These are phyloP conservation scores for Hypothenemus hampei DNA, from an alignment of 1,140 invertebrate genomes.

Conservation along the genomic window DNA sequence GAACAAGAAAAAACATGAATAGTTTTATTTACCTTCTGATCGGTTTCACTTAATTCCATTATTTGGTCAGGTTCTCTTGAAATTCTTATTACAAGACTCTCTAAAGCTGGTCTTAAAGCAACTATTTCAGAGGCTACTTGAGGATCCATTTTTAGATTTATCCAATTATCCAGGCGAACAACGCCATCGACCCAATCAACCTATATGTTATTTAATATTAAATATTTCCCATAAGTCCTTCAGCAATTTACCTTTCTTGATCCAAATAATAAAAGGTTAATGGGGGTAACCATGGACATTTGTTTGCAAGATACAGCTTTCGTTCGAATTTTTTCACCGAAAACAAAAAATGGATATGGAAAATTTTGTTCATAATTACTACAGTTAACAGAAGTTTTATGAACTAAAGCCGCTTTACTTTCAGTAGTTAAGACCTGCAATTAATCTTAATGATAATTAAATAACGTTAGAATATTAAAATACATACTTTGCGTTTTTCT, in stretches of 20 bases:
- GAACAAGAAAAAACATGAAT: no score
- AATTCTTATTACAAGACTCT: constrained; percentile 74
- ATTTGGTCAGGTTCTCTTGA: constrained; percentile 72
- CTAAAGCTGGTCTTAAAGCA: constrained; percentile 80
- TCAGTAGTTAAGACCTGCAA: constrained; percentile 85
- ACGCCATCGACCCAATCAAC: constrained; percentile 53
- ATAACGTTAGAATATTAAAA: constrained; percentile 13
- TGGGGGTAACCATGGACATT: constrained; percentile 92
- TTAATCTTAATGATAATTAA: background rate
- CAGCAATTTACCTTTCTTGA: constrained; percentile 71
- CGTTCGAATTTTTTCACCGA: constrained; percentile 96
- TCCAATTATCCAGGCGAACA: constrained; percentile 85
- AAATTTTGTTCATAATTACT: constrained; percentile 78
- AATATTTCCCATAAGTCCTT: constrained; percentile 44
- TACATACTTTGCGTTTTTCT: constrained; percentile 78
- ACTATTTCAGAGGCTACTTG: constrained; percentile 72
- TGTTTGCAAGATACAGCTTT: constrained; percentile 96
- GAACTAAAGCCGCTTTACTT: constrained; percentile 87
- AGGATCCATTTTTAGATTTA: constrained; percentile 83
- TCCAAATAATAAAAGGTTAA: constrained; percentile 91
- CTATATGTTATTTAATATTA: constrained; percentile 24
- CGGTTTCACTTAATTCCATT: constrained; percentile 50
- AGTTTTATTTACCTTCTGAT: constrained; percentile 51
- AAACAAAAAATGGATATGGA: constrained; percentile 94
- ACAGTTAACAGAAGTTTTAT: constrained; percentile 97